Evolutionary conservation across 2,113 vertebrate species (phyloP).

Genomic region (Nanorana parkeri): DNA sequence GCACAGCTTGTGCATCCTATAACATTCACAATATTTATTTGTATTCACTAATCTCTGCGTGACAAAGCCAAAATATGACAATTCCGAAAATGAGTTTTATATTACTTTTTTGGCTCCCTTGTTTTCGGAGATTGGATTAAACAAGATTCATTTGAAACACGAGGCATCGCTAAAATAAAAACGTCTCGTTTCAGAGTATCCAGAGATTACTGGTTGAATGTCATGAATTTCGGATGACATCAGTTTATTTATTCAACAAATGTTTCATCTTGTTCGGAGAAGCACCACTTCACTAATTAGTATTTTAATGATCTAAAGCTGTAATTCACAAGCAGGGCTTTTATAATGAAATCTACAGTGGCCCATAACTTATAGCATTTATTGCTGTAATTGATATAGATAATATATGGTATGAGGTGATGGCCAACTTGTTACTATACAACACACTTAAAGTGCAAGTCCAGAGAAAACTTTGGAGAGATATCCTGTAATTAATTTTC

Average conservation of each 20-base stretch:
- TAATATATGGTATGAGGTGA: neutral
- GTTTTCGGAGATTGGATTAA: slow-evolving; percentile 15
- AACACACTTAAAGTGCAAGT: too few relatives aligned
- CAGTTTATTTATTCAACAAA: slow-evolving; percentile 11
- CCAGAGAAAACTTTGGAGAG: too few relatives aligned
- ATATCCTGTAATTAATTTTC: too few relatives aligned
- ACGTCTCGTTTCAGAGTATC: slow-evolving; percentile 5
- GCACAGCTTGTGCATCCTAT: slow-evolving; percentile 1
- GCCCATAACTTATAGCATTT: neutral
- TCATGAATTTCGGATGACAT: slow-evolving; percentile 8
- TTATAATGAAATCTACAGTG: neutral
- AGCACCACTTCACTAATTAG: slow-evolving; percentile 21
- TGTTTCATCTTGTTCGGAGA: neutral
- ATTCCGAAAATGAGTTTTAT: slow-evolving; percentile 29
- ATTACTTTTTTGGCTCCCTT: slow-evolving; percentile 9
- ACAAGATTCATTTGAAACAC: neutral
- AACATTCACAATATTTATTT: slow-evolving; percentile 32
- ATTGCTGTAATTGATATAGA: neutral
- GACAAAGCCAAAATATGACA: slow-evolving; percentile 27
- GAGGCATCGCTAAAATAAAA: slow-evolving; percentile 3
- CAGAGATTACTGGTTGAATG: neutral
- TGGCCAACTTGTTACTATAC: neutral
- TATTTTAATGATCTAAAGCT: slow-evolving; percentile 19
- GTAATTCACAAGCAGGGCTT: neutral
- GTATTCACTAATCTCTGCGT: neutral